Conservation (phyloP, 2,888 invertebrate species). For the Pseudolycoriella hygida region DNA sequence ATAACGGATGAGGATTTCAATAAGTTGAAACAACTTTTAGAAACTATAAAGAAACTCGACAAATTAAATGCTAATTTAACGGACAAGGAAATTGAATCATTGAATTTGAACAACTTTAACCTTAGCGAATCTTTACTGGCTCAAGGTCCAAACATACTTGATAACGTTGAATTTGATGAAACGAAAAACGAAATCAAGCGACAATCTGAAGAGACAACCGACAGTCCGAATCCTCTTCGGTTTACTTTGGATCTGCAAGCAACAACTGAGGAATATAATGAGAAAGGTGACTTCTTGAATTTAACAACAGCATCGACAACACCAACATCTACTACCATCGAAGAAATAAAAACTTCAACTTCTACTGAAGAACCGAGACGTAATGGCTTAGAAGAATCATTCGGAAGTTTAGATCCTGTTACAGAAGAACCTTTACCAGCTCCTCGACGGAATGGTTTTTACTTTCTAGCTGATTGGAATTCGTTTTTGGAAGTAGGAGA, state of each 20-base stretch:
- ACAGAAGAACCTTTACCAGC: constrained; percentile 45
- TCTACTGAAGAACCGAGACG: constrained; percentile 14
- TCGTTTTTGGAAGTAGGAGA: constrained; percentile 68
- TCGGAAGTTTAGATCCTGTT: constrained; percentile 40
- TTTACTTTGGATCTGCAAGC: constrained; percentile 17
- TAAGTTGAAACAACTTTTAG: constrained; percentile 30
- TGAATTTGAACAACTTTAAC: constrained; percentile 23
- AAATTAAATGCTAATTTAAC: constrained; percentile 26
- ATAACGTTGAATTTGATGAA: constrained; percentile 17
- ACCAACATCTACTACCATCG: constrained; percentile 16
- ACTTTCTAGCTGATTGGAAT: constrained; percentile 75
- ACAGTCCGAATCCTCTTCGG: constrained; percentile 16
- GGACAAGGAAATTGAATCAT: constrained; percentile 26
- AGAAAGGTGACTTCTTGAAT: constrained; percentile 7
- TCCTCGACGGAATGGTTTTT: constrained; percentile 57
- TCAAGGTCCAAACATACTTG: constrained; percentile 27
- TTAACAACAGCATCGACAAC: constrained; percentile 10
- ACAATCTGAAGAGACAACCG: constrained; percentile 17
- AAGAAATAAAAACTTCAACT: constrained; percentile 17
- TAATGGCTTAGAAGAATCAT: constrained; percentile 43
- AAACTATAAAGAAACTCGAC: constrained; percentile 30
- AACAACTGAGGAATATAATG: constrained; percentile 7
- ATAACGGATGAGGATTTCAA: constrained; percentile 32
- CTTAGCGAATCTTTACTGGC: constrained; percentile 21
- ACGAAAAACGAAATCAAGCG: constrained; percentile 34